phyloP scores from a whole-genome alignment of 2,113 vertebrate genomes.

The Onychostoma macrolepis region DNA sequence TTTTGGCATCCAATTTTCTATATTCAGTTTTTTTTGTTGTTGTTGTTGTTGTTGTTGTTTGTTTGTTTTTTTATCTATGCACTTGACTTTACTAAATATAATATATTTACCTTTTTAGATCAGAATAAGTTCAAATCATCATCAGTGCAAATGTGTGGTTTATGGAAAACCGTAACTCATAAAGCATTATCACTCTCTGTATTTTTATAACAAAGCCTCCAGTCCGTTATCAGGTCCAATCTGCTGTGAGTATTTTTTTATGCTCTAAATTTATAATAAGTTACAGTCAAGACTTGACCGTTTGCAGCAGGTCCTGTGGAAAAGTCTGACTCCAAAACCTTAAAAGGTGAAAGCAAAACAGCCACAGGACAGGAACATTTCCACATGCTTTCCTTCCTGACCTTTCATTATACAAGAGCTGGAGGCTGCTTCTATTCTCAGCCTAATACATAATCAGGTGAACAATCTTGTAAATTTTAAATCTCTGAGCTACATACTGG shows the following conservation, averaged over 20 bases:
- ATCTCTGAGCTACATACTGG: not conserved
- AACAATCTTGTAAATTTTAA: not conserved
- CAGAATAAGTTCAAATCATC: not conserved
- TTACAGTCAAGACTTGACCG: slow-evolving; percentile 20
- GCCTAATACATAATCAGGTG: slow-evolving; percentile 20
- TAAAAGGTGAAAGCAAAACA: slow-evolving; percentile 32
- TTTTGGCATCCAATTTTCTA: not conserved
- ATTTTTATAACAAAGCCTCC: slow-evolving; percentile 24
- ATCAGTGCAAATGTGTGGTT: not conserved
- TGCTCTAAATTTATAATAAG: slow-evolving; percentile 16
- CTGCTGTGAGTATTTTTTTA: not conserved
- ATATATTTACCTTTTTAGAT: not conserved
- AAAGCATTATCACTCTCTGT: slow-evolving; percentile 14
- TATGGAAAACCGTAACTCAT: not conserved
- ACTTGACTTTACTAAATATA: not conserved
- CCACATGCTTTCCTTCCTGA: slow-evolving; percentile 16
- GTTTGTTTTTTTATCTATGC: too few species aligned
- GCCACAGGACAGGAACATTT: slow-evolving; percentile 29
- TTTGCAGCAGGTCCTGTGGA: slow-evolving; percentile 28
- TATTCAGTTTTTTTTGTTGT: too few species aligned
- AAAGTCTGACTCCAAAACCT: slow-evolving; percentile 29
- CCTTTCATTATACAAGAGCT: slow-evolving; percentile 35
- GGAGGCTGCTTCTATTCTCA: slow-evolving; percentile 21
- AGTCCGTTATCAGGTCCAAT: not conserved
- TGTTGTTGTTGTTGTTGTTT: too few species aligned